Evolutionary conservation across 2,797 vertebrate species (phyloP).

Genomic region (Vipera latastei): DNA sequence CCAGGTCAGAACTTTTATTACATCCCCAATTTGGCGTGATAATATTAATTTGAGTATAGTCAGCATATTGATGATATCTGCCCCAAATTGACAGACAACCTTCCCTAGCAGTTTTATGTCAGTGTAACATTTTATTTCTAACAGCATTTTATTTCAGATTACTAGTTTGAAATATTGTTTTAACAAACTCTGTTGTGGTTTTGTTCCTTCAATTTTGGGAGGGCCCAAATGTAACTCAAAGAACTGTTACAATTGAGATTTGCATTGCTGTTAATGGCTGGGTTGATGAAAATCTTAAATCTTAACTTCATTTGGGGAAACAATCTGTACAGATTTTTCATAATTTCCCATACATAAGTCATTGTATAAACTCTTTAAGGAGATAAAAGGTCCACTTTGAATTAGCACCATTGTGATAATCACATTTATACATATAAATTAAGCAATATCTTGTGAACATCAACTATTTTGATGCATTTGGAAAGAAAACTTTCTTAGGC

Average conservation of each 20-base stretch:
- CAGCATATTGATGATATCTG: neutral
- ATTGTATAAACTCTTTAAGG: neutral
- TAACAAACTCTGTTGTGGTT: neutral
- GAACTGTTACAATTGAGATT: neutral
- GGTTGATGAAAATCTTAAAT: neutral
- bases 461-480: conserved; percentile 5
- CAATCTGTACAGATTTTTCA: neutral
- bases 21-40: neutral
- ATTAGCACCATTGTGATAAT: neutral
- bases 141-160: neutral
- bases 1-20: neutral
- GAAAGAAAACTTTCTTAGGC: conserved; percentile 28
- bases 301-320: neutral
- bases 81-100: neutral
- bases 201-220: neutral
- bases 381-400: neutral
- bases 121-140: neutral
- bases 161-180: neutral
- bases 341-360: no score
- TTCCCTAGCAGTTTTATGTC: neutral
- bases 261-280: neutral
- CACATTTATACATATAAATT: neutral
- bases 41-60: neutral
- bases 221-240: accelerated
- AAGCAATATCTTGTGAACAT: accelerated